phyloP scores from a whole-genome alignment of 2,113 vertebrate species.

The Crotalus viridis region DNA sequence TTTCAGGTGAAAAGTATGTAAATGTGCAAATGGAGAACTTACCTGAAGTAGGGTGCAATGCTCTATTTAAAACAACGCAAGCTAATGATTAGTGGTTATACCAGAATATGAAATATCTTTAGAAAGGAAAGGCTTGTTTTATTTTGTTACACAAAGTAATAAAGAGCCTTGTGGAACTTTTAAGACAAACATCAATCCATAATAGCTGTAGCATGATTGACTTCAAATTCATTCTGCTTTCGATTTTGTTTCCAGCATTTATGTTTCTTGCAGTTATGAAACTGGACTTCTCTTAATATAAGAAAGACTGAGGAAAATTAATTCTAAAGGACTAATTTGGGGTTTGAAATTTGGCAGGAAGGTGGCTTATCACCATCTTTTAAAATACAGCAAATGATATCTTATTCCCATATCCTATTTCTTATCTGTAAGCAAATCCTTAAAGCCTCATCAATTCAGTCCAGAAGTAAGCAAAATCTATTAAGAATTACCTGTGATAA shows the following conservation, averaged over 20 bases:
- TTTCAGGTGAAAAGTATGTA: slow-evolving; percentile 80
- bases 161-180: neutral
- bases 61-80: too few relatives aligned
- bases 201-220: neutral
- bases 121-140: neutral
- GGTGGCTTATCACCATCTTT: neutral
- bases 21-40: neutral
- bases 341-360: neutral
- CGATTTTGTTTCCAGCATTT: neutral
- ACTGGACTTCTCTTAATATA: neutral
- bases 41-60: neutral
- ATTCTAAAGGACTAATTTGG: accelerated
- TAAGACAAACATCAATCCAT: neutral
- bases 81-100: too few relatives aligned
- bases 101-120: neutral
- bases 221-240: neutral
- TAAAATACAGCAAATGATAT: neutral
- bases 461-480: neutral
- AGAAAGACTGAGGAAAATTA: neutral
- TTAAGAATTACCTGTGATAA: neutral
- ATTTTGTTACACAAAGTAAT: neutral
- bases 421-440: neutral
- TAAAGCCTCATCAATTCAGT: neutral
- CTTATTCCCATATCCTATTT: neutral
- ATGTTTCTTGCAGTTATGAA: neutral